phyloP scores from a whole-genome alignment of 2,113 vertebrate species.

The Micronycteris hirsuta region DNA sequence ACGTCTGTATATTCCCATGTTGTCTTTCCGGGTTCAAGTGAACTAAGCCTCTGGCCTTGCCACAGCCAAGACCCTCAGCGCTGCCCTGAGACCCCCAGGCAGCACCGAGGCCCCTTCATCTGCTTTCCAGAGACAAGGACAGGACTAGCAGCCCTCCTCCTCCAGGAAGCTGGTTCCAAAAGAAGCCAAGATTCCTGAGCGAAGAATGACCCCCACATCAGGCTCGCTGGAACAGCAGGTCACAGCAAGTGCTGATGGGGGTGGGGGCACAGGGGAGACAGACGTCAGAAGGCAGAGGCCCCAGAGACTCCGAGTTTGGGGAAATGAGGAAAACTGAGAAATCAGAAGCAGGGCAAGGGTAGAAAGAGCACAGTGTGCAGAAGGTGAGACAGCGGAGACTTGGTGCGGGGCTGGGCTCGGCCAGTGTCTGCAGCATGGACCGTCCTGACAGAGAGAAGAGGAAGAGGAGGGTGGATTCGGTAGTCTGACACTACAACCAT shows the following conservation, averaged over 20 bases:
- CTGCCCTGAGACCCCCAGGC: neutral
- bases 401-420: neutral
- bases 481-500: neutral
- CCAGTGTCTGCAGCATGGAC: neutral
- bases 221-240: neutral
- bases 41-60: neutral
- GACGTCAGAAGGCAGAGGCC: neutral
- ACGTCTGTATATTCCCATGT: neutral
- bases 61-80: neutral
- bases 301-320: neutral
- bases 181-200: neutral
- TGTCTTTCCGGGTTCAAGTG: neutral
- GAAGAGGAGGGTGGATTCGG: neutral
- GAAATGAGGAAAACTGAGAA: neutral
- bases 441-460: neutral
- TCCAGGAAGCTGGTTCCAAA: neutral
- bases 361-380: neutral
- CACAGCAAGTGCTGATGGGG: neutral
- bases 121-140: neutral
- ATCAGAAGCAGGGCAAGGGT: neutral
- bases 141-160: neutral
- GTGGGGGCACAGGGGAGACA: neutral
- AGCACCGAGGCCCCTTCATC: neutral
- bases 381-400: neutral
- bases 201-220: neutral